Base-by-base conservation (phyloP, 2,888 invertebrate species). In the Eueremaeus valkanovi region DNA sequence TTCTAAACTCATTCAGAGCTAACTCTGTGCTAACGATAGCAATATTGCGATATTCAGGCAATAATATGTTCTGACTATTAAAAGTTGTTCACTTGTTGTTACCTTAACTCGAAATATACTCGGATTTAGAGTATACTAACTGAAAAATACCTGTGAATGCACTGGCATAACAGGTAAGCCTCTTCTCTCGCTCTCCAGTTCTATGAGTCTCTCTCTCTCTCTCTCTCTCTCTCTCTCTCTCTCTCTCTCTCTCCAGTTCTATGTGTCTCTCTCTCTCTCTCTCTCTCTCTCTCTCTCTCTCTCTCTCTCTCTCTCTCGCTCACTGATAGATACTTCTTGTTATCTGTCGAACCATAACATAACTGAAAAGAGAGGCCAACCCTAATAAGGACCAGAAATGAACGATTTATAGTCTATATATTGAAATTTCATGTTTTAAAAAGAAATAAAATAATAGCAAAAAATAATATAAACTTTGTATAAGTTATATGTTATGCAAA, bases 91-190 rank as follows among this genome's bases (percentile, higher is more conserved):
- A 58, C 58, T 58, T 29, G 58, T 58, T 18, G 58, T 27, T 58
- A 18, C 29, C 58, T 58, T 58, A 58, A 58, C 58, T 58, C 58
- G 29, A 58, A 58, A 58, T 58, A 58, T 58, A 58, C 29, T 58
- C 27, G 58, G n/a, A 58, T 58, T 58, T 58, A 58, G 58, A 58
- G 58, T 58, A 58, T 29, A 58, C 58, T 58, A 27, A 29, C 11
- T 29, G 18, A 3, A 58, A 58, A 58, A 29, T 29, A 29, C 58
- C 27, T 58, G 58, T 29, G 58, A 58, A 58, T 58, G 31, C 31
- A 58, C 58, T 58, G 29, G 58, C 31, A 58, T 58, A 58, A 58
- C 58, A 58, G 58, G 58, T 58, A 58, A 58, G 58, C 58, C 58
- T 27, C n/a, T n/a, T n/a, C n/a, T n/a, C n/a, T n/a, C n/a, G n/a